Conservation (phyloP, 2,113 vertebrate genomes). For the Pogonocichla stellata region DNA sequence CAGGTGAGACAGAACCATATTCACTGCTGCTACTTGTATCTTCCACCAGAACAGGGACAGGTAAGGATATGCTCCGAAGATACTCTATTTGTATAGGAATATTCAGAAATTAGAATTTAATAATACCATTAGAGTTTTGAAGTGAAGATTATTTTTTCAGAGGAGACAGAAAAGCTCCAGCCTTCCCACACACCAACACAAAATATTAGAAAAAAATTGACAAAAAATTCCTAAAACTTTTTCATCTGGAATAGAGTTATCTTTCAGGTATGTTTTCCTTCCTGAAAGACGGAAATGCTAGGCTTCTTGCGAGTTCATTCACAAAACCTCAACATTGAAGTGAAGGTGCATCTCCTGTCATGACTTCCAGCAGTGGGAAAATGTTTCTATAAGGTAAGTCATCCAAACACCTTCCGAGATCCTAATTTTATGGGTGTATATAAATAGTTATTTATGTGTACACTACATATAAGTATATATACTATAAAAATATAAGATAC, state of each 20-base stretch:
- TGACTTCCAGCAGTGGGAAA: not conserved
- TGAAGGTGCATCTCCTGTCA: accelerated
- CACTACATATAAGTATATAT: not conserved
- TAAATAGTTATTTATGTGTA: not conserved
- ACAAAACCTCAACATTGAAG: not conserved
- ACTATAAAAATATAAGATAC: not conserved
- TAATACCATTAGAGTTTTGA: not conserved
- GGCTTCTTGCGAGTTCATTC: not conserved
- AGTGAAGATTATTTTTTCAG: not conserved
- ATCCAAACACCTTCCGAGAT: not conserved
- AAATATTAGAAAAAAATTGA: not conserved
- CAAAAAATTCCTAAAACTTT: not conserved
- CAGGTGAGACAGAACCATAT: conserved; percentile 95
- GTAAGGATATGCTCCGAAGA: conserved; percentile 93
- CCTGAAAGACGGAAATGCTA: not conserved
- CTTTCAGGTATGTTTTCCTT: not conserved
- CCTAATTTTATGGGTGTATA: not conserved
- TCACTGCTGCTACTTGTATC: conserved; percentile 97
- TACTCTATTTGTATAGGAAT: conserved; percentile 79
- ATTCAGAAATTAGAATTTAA: conserved; percentile 5
- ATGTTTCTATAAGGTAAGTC: not conserved
- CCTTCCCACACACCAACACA: not conserved
- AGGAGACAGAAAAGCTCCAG: not conserved
- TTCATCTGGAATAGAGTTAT: not conserved
- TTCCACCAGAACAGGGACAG: conserved; percentile 94